phyloP scores from a whole-genome alignment of 2,113 vertebrate species.

The Meriones unguiculatus region DNA sequence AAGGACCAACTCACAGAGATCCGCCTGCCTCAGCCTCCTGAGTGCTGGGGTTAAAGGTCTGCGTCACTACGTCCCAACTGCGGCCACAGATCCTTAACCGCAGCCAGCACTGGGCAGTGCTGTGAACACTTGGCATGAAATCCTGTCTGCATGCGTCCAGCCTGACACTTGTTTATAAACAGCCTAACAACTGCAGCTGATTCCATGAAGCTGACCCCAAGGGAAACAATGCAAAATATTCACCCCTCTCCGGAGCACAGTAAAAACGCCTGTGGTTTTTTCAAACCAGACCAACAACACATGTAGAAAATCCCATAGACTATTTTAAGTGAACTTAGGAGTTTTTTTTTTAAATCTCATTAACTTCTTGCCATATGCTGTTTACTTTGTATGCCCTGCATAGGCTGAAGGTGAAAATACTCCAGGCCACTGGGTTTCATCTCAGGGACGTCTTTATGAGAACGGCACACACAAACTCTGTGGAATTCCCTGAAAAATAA shows the following conservation, averaged over 20 bases:
- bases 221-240: conserved; percentile 59
- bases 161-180: conserved; percentile 50
- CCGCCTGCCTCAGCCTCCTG: neutral
- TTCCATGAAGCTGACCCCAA: conserved; percentile 48
- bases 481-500: conserved; percentile 60
- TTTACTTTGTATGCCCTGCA: conserved; percentile 75
- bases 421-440: conserved; percentile 53
- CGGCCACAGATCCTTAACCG: neutral
- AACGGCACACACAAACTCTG: conserved; percentile 48
- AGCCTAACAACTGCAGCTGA: neutral
- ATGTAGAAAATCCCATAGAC: conserved; percentile 74
- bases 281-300: conserved; percentile 70
- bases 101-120: neutral
- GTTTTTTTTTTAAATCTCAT: conserved; percentile 73
- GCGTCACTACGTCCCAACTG: neutral
- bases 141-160: neutral
- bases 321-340: conserved; percentile 79
- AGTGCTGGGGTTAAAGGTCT: neutral
- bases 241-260: conserved; percentile 47
- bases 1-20: neutral
- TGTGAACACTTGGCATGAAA: neutral
- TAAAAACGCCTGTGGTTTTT: conserved; percentile 74
- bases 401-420: conserved; percentile 72
- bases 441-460: conserved; percentile 34
- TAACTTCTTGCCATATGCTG: conserved; percentile 81